phyloP scores from a whole-genome alignment of 53 echinoderm and acorn worm species.

The Patiria pectinifera region DNA sequence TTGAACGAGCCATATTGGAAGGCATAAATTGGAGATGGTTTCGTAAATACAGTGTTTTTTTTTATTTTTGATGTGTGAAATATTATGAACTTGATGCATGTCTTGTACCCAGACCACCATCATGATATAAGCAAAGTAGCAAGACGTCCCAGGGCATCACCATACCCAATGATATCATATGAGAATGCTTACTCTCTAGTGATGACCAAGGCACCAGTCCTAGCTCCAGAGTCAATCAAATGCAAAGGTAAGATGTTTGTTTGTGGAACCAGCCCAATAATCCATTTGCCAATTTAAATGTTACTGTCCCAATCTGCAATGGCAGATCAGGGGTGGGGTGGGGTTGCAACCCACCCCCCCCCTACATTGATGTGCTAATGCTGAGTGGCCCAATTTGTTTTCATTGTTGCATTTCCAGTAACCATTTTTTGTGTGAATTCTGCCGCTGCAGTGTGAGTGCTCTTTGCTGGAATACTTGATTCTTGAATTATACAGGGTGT shows the following conservation, averaged over 20 bases:
- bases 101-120: conserved; percentile 50
- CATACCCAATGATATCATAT: conserved; percentile 83
- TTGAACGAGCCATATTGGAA: too few species aligned
- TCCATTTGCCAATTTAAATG: not conserved
- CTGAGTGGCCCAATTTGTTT: too few species aligned
- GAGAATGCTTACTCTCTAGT: conserved; percentile 80
- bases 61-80: not conserved
- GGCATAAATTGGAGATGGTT: too few species aligned
- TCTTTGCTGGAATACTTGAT: too few species aligned
- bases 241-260: conserved; percentile 56
- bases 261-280: not conserved
- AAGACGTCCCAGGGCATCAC: conserved; percentile 83
- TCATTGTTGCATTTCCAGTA: too few species aligned
- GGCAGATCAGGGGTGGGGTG: too few species aligned
- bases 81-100: not conserved
- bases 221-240: conserved; percentile 49
- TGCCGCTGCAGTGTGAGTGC: too few species aligned
- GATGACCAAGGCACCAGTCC: conserved; percentile 73
- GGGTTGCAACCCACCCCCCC: too few species aligned
- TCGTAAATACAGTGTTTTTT: not conserved
- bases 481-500: too few species aligned
- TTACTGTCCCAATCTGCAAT: too few species aligned
- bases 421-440: too few species aligned
- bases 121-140: conserved; percentile 91
- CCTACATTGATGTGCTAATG: too few species aligned